phyloP scores from a whole-genome alignment of 2,888 invertebrate species.

The Synergus itoensis region DNA sequence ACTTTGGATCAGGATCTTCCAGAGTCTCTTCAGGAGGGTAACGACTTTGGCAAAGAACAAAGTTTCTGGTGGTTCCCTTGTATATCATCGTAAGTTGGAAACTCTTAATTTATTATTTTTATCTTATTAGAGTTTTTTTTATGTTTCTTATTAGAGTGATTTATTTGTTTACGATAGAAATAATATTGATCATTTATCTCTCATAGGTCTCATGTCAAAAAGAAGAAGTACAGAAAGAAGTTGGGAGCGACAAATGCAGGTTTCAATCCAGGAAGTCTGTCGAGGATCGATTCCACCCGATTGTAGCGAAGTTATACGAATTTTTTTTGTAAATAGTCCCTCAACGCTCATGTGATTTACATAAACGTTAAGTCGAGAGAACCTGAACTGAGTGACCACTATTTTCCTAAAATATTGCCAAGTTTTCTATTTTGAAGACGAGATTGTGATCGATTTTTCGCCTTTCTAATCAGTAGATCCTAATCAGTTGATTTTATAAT shows the following conservation, averaged over 20 bases:
- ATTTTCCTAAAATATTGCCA: conserved; percentile 23
- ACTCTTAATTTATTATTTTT: conserved; percentile 1
- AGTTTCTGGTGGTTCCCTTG: conserved; percentile 89
- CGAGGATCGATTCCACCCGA: conserved; percentile 73
- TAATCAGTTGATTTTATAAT: neutral
- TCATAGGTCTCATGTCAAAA: conserved; percentile 69
- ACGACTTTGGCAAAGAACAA: conserved; percentile 90
- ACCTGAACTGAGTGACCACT: conserved; percentile 36
- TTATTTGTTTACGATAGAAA: neutral
- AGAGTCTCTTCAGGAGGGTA: conserved; percentile 91
- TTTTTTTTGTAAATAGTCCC: conserved; percentile 33
- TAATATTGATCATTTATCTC: conserved; percentile 7
- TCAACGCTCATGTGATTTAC: conserved; percentile 40
- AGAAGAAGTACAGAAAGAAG: conserved; percentile 67
- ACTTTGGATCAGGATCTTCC: conserved; percentile 92
- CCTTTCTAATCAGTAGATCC: neutral
- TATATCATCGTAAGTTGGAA: conserved; percentile 67
- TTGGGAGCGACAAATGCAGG: conserved; percentile 70
- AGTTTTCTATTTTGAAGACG: conserved; percentile 13
- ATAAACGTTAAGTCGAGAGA: conserved; percentile 37
- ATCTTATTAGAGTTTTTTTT: too few species aligned
- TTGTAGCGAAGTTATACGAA: conserved; percentile 64
- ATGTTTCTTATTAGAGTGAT: too few species aligned
- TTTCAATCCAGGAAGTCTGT: conserved; percentile 72
- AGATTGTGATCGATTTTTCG: conserved; percentile 19